Conservation (phyloP, 2,888 invertebrate genomes). For the Tiphia femorata region DNA sequence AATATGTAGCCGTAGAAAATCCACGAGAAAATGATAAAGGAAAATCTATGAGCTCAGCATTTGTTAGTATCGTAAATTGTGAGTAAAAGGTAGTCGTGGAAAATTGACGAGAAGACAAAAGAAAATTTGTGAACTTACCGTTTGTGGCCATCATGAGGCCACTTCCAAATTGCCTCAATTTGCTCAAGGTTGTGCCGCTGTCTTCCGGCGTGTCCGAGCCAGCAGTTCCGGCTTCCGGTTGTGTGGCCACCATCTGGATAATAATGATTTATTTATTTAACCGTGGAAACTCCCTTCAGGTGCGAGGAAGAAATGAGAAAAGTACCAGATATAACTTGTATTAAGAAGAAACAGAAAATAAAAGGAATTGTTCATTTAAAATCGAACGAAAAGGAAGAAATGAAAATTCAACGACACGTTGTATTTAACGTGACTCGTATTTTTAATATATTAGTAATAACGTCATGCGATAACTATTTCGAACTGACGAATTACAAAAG, state of each 20-base stretch:
- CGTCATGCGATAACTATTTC: too few species aligned
- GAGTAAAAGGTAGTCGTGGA: not conserved
- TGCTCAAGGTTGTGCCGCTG: constrained; percentile 82
- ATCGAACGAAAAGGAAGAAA: too few species aligned
- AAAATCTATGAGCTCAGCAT: not conserved
- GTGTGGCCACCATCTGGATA: constrained; percentile 88
- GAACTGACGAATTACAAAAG: too few species aligned
- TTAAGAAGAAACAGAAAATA: not conserved
- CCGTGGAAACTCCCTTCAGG: not conserved
- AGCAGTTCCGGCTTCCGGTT: constrained; percentile 76
- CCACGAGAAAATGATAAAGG: not conserved
- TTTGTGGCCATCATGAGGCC: constrained; percentile 86
- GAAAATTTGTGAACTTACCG: constrained; percentile 71
- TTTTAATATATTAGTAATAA: too few species aligned
- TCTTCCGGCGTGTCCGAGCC: constrained; percentile 74
- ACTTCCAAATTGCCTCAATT: constrained; percentile 77
- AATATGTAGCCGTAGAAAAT: not conserved
- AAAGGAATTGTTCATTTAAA: too few species aligned
- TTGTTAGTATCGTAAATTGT: not conserved
- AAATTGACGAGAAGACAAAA: not conserved
- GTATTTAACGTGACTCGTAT: too few species aligned
- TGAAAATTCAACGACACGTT: too few species aligned
- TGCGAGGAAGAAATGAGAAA: not conserved
- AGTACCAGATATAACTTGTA: not conserved
- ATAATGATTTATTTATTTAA: not conserved